A percentile compares a stretch with the other conserved stretches of the same genome.
Conservation (phyloP, 2,113 vertebrate species). For the Stictonetta naevosa region DNA sequence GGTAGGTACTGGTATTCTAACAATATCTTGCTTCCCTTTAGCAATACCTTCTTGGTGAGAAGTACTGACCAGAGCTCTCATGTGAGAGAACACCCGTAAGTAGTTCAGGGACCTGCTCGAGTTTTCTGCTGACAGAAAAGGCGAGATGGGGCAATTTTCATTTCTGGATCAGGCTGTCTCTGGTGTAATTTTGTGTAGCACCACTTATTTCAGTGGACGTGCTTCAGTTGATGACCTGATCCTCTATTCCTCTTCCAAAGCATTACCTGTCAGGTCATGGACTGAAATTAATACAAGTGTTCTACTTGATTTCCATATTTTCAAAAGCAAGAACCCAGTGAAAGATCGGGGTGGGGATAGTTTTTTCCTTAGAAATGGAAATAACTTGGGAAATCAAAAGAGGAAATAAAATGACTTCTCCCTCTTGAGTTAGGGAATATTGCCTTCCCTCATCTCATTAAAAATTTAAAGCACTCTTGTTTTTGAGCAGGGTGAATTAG, state of each 20-base stretch:
- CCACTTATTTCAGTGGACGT: background rate
- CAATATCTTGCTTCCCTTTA: background rate
- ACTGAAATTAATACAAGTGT: background rate
- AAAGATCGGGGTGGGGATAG: constrained; percentile 40
- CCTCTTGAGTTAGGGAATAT: constrained; percentile 66
- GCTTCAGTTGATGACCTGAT: background rate
- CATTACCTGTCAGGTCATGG: constrained; percentile 25
- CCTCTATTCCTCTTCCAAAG: constrained; percentile 47
- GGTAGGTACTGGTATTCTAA: background rate
- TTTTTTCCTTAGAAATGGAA: constrained; percentile 74
- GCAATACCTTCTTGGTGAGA: background rate
- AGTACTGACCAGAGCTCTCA: background rate
- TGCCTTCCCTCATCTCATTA: constrained; percentile 76
- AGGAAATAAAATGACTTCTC: constrained; percentile 72
- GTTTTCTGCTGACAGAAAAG: constrained; percentile 10
- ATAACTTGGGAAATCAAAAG: constrained; percentile 70
- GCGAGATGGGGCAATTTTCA: background rate
- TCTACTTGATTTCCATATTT: constrained; percentile 46
- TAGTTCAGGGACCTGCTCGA: background rate
- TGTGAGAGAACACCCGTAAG: background rate
- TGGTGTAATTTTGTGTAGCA: background rate
- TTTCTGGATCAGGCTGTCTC: background rate
- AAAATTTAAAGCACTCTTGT: constrained; percentile 75
- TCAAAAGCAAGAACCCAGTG: constrained; percentile 35
- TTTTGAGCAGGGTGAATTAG: constrained; percentile 77